Conservation (phyloP, 2,113 vertebrate species). For the Vulpes ferrilata region DNA sequence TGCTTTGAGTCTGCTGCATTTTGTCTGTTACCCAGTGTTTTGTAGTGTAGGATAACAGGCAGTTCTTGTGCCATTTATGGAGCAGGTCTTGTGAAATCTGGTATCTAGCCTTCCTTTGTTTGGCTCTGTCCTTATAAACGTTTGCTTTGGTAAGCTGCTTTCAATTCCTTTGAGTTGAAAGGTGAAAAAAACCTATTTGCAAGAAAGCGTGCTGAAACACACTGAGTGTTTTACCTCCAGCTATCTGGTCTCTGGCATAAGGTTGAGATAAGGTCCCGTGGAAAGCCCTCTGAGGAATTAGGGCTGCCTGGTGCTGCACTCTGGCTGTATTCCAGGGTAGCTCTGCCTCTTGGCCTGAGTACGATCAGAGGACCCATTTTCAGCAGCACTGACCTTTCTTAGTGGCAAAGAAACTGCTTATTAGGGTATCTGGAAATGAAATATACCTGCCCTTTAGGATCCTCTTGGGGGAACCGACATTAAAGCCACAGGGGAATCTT, state of each 20-base stretch:
- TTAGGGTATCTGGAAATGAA: background rate
- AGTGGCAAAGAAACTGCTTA: conserved; percentile 19
- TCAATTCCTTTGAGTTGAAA: background rate
- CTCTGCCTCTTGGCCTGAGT: background rate
- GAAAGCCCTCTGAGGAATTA: background rate
- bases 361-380: background rate
- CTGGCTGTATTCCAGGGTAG: background rate
- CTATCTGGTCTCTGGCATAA: background rate
- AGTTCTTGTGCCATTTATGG: background rate
- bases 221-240: background rate
- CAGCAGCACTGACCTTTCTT: conserved; percentile 34
- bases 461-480: background rate
- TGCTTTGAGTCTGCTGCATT: background rate
- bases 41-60: background rate
- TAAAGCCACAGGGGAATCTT: background rate
- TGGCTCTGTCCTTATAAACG: background rate
- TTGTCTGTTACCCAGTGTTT: background rate
- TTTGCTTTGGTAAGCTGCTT: conserved; percentile 29
- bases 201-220: background rate
- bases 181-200: background rate
- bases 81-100: conserved; percentile 31
- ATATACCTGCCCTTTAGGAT: background rate
- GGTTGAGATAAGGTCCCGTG: background rate
- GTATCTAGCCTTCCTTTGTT: conserved; percentile 17
- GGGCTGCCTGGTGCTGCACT: background rate